phyloP scores from a whole-genome alignment of 2,888 invertebrate species.

The Drosophila melanosoma region DNA sequence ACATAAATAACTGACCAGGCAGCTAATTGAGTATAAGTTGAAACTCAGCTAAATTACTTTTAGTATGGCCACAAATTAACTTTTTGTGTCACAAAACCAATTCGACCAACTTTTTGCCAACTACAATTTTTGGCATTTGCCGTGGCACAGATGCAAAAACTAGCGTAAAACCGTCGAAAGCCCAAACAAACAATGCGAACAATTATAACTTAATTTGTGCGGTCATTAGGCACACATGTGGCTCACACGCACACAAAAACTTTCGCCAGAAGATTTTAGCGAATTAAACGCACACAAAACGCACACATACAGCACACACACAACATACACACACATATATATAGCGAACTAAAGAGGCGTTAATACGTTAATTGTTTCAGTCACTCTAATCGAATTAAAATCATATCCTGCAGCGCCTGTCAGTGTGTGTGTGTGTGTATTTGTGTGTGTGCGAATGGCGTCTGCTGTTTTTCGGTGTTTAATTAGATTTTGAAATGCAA shows the following conservation, averaged over 20 bases:
- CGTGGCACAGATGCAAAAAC: conserved; percentile 57
- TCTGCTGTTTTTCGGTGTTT: conserved; percentile 70
- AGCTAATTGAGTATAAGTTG: conserved; percentile 14
- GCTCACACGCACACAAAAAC: conserved; percentile 50
- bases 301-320: conserved; percentile 25
- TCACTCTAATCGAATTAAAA: conserved; percentile 85
- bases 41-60: conserved; percentile 20
- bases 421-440: conserved; percentile 21
- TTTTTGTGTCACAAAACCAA: conserved; percentile 56
- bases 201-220: conserved; percentile 82
- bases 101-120: conserved; percentile 44
- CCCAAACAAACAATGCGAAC: conserved; percentile 73
- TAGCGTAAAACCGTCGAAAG: conserved; percentile 45
- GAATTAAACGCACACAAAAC: conserved; percentile 50
- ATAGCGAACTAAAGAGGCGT: conserved; percentile 82
- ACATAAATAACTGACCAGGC: background rate
- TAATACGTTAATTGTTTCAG: conserved; percentile 85
- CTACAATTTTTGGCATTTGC: conserved; percentile 35
- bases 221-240: conserved; percentile 80
- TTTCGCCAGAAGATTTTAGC: conserved; percentile 61
- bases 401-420: conserved; percentile 76
- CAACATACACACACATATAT: conserved; percentile 28
- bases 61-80: conserved; percentile 52
- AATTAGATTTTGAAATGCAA: conserved; percentile 80
- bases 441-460: conserved; percentile 37